Conservation (phyloP, 2,113 vertebrate genomes). For the Coptodon bakossiorum region DNA sequence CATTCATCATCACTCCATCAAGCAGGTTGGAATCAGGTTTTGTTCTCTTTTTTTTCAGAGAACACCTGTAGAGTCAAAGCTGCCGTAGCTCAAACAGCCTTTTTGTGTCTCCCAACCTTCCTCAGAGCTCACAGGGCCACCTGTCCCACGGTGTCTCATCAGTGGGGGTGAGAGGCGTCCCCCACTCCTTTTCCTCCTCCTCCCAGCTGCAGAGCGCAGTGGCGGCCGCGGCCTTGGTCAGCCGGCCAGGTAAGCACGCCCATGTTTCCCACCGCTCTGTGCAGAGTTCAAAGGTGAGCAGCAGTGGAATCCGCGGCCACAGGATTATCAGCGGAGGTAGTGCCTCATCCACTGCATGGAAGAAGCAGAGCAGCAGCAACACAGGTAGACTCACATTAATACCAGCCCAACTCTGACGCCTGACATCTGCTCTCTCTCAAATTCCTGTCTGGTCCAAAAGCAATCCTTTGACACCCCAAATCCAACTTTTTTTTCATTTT, state of each 20-base stretch:
- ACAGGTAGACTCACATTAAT: slow-evolving; percentile 77
- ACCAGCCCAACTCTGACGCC: slow-evolving; percentile 36
- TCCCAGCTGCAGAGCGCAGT: slow-evolving; percentile 87
- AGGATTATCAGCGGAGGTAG: slow-evolving; percentile 70
- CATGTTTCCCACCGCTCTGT: slow-evolving; percentile 66
- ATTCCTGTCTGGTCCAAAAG: slow-evolving; percentile 61
- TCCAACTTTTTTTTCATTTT: neutral
- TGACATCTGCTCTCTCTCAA: slow-evolving; percentile 55
- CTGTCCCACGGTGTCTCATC: slow-evolving; percentile 77
- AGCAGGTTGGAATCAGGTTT: slow-evolving; percentile 74
- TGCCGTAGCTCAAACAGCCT: neutral
- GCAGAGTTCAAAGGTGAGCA: slow-evolving; percentile 78
- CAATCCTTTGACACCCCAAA: slow-evolving; percentile 18
- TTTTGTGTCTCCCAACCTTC: neutral
- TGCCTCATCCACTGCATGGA: slow-evolving; percentile 81
- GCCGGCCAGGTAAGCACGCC: slow-evolving; percentile 84
- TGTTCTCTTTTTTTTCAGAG: neutral
- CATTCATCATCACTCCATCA: slow-evolving; percentile 80
- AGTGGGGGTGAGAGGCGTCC: slow-evolving; percentile 71
- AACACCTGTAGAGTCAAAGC: neutral
- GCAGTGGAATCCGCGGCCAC: slow-evolving; percentile 61
- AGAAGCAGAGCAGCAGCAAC: slow-evolving; percentile 80
- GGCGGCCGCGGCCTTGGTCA: slow-evolving; percentile 80
- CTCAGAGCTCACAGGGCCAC: slow-evolving; percentile 76
- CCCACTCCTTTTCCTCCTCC: slow-evolving; percentile 89